phyloP scores from a whole-genome alignment of 2,113 vertebrate species.

The Oriolus oriolus region DNA sequence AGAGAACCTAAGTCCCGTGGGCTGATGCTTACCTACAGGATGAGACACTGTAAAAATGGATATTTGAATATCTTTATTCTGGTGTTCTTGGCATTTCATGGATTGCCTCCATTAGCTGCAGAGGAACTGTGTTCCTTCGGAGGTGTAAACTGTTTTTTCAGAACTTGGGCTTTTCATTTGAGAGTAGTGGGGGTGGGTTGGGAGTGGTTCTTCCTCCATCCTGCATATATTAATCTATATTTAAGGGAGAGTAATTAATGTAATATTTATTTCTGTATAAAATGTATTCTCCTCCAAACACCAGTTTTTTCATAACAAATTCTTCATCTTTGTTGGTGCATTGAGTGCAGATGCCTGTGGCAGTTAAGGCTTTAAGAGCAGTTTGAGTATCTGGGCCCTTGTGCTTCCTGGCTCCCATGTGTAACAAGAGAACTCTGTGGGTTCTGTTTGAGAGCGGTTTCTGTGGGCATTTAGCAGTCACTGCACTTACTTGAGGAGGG shows the following conservation, averaged over 20 bases:
- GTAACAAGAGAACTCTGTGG: neutral
- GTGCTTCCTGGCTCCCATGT: neutral
- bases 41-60: neutral
- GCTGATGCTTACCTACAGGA: neutral
- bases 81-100: neutral
- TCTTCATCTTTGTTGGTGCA: neutral
- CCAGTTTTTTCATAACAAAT: neutral
- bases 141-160: neutral
- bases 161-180: neutral
- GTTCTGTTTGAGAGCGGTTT: neutral
- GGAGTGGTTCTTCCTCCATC: neutral
- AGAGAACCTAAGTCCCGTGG: neutral
- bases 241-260: neutral
- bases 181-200: neutral
- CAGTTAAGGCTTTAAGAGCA: neutral
- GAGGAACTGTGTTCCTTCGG: neutral
- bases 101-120: neutral
- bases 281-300: neutral
- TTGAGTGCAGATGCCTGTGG: neutral
- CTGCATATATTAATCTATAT: neutral
- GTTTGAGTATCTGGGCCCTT: neutral
- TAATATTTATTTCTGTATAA: neutral
- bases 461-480: rapidly evolving
- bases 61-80: neutral
- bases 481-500: neutral